Evolutionary conservation across 2,888 invertebrate genomes (phyloP).

Genomic region (Amblyjoppa proteus): DNA sequence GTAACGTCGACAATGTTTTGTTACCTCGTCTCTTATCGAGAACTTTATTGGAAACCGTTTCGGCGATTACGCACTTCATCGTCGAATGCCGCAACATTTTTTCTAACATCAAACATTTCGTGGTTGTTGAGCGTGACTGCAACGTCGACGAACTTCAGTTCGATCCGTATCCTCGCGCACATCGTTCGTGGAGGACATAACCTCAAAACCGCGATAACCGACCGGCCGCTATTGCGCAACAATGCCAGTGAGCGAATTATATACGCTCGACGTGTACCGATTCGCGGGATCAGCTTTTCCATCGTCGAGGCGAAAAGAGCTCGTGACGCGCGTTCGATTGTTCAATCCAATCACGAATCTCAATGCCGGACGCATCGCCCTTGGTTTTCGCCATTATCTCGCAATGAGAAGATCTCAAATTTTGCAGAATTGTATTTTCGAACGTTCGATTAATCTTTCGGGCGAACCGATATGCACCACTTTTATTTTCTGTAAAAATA

Average conservation of each 20-base stretch:
- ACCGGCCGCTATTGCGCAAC: constrained; percentile 49
- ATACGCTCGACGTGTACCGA: neutral
- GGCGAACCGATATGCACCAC: neutral
- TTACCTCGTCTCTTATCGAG: constrained; percentile 3
- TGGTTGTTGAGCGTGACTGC: constrained; percentile 7
- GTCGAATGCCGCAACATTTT: constrained; percentile 1
- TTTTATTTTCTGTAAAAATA: neutral
- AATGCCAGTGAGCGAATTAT: constrained; percentile 1
- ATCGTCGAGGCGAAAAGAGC: neutral
- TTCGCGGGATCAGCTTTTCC: neutral
- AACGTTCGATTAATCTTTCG: neutral
- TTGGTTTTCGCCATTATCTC: neutral
- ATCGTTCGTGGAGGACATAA: constrained; percentile 11
- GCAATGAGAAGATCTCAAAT: neutral
- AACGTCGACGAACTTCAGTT: constrained; percentile 34
- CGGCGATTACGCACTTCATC: constrained; percentile 11
- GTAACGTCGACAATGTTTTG: constrained; percentile 33
- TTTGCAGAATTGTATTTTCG: neutral
- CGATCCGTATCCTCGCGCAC: constrained; percentile 18
- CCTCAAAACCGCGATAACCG: constrained; percentile 37
- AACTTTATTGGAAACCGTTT: neutral
- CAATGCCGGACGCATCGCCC: neutral
- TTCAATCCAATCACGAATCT: neutral
- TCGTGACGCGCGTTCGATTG: neutral
- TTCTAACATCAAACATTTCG: constrained; percentile 12